Evolutionary conservation across 2,113 vertebrate species (phyloP), one percentile per base, ranked within the genome.

Genomic region (Athene cunicularia): DNA sequence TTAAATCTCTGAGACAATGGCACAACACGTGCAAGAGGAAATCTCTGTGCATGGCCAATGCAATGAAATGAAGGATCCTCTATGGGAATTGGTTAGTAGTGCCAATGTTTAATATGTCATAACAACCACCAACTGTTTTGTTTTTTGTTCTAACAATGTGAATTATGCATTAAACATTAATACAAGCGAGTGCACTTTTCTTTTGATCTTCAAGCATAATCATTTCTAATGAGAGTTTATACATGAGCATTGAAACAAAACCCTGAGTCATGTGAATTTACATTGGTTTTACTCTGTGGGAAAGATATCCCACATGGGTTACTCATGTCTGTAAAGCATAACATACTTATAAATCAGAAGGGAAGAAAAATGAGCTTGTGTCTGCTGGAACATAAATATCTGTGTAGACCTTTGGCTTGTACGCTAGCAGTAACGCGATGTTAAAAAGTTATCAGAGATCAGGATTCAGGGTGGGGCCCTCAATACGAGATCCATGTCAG

Each of bases 141-240:
- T 30, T 88, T 97, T 96, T 95, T 96, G 87, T 97, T 93, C 92
- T 92, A 83, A 93, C 92, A 94, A 90, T 92, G 94, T 95, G 94
- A 94, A 93, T 95, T 97, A 95, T 93, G 81, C 93, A 96, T 96
- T 97, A 96, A 97, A 96, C 94, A 87, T 95, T 96, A 94, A 95
- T 95, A 96, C 58, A 91, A 97, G 95, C 22, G 8, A 96, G 88
- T 95, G 70, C 95, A 92, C 90, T 95, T 89, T 93, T 94, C 94
- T 96, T 97, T 97, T 95, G 82, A 96, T 97, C 88, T 93, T 93
- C 71, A 93, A 89, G 90, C 71, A 63, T 97, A 96, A 95, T 94
- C 73, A 96, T 96, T 95, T 97, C 94, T 94, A 98, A 94, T 96
- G 86, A 96, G 96, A 95, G 93, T 95, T 97, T 96, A 97, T 94